A percentile compares a stretch with the other conserved stretches of the same genome.
phyloP scores from a whole-genome alignment of 64 coral and sea anemone genomes.

The Cladopsammia gracilis region DNA sequence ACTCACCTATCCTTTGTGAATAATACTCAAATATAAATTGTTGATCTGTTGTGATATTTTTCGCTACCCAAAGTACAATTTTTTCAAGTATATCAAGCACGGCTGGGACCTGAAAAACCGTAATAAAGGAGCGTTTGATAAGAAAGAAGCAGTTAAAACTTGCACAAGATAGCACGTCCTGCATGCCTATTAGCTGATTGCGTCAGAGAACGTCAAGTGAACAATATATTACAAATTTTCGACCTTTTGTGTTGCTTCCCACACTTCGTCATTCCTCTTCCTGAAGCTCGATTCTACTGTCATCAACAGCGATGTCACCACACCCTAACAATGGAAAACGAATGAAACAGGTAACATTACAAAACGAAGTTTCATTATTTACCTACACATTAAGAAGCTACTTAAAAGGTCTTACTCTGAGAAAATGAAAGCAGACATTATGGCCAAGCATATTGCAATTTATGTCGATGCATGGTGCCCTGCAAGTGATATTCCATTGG shows the following conservation, averaged over 20 bases:
- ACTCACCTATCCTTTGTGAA: neutral
- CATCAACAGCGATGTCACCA: neutral
- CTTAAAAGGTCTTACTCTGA: no score
- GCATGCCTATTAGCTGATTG: no score
- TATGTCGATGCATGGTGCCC: no score
- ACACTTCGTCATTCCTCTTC: neutral
- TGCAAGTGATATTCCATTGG: no score
- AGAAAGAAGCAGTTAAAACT: neutral
- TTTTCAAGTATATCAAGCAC: neutral
- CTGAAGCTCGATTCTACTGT: neutral
- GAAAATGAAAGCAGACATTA: no score
- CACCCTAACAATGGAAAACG: neutral
- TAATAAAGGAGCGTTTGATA: neutral
- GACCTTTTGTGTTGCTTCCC: neutral
- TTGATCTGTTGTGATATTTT: neutral
- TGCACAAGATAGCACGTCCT: no score
- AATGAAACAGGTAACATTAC: no score
- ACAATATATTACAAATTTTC: no score
- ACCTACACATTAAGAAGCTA: no score
- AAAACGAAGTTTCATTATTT: no score
- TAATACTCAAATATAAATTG: neutral
- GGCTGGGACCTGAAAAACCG: neutral
- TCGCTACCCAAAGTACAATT: neutral
- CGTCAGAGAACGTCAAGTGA: no score
- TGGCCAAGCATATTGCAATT: no score